Conservation (phyloP, 92 coral and sea anemone species). For the Umimayanthus kanabou region DNA sequence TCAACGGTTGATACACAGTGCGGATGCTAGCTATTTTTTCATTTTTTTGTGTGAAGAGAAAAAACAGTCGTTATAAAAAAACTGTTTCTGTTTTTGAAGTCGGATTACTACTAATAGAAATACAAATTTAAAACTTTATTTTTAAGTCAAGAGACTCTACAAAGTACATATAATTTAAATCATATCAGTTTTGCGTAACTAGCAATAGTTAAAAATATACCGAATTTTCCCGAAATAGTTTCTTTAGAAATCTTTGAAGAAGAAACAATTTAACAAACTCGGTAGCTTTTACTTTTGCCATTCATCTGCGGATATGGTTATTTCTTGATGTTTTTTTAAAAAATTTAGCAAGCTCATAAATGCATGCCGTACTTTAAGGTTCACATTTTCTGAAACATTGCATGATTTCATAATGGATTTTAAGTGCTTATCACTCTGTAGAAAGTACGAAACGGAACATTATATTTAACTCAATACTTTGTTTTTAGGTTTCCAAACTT, state of each 20-base stretch:
- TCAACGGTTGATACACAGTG: not conserved
- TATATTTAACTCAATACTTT: not conserved
- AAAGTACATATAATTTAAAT: no score
- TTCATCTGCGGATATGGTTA: no score
- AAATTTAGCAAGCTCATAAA: no score
- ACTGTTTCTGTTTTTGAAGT: not conserved
- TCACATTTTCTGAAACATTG: not conserved
- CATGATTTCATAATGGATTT: not conserved
- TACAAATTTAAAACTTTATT: no score
- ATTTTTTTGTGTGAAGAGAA: not conserved
- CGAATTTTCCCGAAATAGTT: not conserved
- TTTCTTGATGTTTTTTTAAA: no score
- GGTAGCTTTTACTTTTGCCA: no score
- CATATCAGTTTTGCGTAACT: not conserved
- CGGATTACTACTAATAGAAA: no score
- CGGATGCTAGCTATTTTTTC: not conserved
- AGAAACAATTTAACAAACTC: no score
- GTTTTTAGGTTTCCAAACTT: not conserved
- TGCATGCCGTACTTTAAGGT: no score
- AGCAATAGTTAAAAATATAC: not conserved
- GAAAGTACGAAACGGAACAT: not conserved
- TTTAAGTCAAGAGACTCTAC: not conserved
- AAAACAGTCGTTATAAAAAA: not conserved
- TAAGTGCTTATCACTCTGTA: not conserved
- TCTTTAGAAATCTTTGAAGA: no score